These are phyloP conservation scores for Clarias laeviceps DNA, from an alignment of 2,797 vertebrate species.

Conservation along the genomic window DNA sequence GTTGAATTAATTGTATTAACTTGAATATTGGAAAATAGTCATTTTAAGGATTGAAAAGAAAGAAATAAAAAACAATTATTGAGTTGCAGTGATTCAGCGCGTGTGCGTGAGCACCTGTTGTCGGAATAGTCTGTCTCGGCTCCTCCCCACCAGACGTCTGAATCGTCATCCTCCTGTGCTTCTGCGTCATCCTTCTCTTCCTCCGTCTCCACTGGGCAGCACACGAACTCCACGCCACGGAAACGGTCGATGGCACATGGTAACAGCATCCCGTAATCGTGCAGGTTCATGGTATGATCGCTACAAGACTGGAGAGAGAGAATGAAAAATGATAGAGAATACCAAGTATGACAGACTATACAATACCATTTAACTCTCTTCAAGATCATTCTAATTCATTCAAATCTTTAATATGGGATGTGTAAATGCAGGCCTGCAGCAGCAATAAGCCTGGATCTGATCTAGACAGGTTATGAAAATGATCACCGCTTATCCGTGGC, in stretches of 20 bases:
- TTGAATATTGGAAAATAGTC: not conserved
- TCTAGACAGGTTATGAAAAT: not conserved
- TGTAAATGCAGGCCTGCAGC: not conserved
- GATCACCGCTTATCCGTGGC: not conserved
- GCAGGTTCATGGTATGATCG: slow-evolving; percentile 86
- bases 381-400: not conserved
- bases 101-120: slow-evolving; percentile 71
- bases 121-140: slow-evolving; percentile 77
- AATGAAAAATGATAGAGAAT: not conserved
- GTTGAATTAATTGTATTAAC: not conserved
- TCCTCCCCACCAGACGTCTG: slow-evolving; percentile 48
- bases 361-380: slow-evolving; percentile 14
- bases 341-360: not conserved
- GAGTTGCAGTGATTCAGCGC: not conserved
- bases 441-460: not conserved
- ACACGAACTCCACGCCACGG: slow-evolving; percentile 88
- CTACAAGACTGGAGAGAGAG: slow-evolving; percentile 74
- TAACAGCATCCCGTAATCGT: slow-evolving; percentile 87
- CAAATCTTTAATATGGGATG: not conserved
- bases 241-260: slow-evolving; percentile 88
- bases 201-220: slow-evolving; percentile 82
- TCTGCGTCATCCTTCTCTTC: slow-evolving; percentile 76
- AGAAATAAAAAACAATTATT: not conserved
- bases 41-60: not conserved
- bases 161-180: slow-evolving; percentile 80